These are phyloP conservation scores for Phenganax stokvisi DNA, from an alignment of 92 coral and sea anemone genomes.

Conservation along the genomic window DNA sequence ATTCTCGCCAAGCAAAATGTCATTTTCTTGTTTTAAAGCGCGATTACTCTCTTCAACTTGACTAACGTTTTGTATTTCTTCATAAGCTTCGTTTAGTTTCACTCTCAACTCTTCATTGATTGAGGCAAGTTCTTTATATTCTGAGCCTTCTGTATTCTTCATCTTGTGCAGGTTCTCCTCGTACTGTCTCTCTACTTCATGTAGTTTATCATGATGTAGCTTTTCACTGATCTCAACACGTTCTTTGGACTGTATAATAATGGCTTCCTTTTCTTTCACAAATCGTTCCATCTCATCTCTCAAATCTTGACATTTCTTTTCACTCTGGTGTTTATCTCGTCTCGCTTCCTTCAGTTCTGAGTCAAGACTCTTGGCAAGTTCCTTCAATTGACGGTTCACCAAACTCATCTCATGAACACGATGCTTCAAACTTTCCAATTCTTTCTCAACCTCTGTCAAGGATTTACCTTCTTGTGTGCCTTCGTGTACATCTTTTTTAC, in stretches of 20 bases:
- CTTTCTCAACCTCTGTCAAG: constrained; percentile 12
- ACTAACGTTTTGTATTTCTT: background rate
- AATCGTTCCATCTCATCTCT: constrained; percentile 60
- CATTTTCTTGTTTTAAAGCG: constrained; percentile 47
- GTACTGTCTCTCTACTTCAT: background rate
- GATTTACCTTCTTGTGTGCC: background rate
- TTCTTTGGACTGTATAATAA: constrained; percentile 42
- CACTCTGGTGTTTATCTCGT: constrained; percentile 65
- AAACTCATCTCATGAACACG: constrained; percentile 19
- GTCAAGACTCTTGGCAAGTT: constrained; percentile 32
- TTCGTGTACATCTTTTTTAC: background rate
- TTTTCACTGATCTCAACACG: constrained; percentile 30
- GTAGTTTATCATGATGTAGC: constrained; percentile 23
- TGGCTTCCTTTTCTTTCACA: constrained; percentile 47
- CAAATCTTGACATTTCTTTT: constrained; percentile 65
- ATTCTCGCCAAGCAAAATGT: constrained; percentile 38
- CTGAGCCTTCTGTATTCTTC: constrained; percentile 4
- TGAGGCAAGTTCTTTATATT: constrained; percentile 49
- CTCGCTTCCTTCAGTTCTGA: constrained; percentile 31
- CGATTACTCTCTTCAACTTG: constrained; percentile 13
- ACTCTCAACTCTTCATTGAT: constrained; percentile 44
- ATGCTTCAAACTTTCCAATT: constrained; percentile 2
- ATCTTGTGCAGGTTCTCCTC: background rate
- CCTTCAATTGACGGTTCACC: constrained; percentile 31
- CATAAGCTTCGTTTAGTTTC: constrained; percentile 41